Evolutionary conservation across 2,888 invertebrate genomes (phyloP).

Genomic region (Andrena trimmerana): DNA sequence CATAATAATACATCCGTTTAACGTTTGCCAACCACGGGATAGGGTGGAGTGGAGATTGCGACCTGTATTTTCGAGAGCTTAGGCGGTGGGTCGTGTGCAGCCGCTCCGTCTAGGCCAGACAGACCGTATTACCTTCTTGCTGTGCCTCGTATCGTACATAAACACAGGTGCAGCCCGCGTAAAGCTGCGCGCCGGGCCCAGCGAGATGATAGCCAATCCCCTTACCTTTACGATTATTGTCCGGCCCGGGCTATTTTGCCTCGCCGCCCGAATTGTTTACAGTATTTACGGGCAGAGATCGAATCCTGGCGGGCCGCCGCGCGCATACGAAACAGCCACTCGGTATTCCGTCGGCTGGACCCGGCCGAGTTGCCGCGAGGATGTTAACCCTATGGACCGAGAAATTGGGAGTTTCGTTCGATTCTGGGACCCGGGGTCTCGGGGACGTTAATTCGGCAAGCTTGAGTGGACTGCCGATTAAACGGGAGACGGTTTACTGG

Average conservation of each 20-base stretch:
- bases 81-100: constrained; percentile 16
- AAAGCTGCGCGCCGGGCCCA: constrained; percentile 21
- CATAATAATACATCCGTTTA: constrained; percentile 74
- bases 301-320: constrained; percentile 67
- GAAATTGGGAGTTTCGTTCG: constrained; percentile 30
- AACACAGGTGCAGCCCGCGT: constrained; percentile 27
- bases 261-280: constrained; percentile 79
- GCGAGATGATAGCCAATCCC: constrained; percentile 78
- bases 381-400: constrained; percentile 22
- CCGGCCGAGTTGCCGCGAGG: not conserved
- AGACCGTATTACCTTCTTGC: constrained; percentile 50
- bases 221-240: constrained; percentile 82
- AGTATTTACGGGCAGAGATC: constrained; percentile 77
- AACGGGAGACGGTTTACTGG: too few species aligned
- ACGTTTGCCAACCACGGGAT: constrained; percentile 49
- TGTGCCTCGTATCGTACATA: constrained; percentile 37
- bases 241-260: constrained; percentile 61
- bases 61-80: constrained; percentile 74
- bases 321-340: constrained; percentile 45
- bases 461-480: not conserved
- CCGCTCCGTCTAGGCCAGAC: constrained; percentile 29
- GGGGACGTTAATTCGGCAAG: not conserved
- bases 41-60: constrained; percentile 70
- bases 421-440: not conserved
- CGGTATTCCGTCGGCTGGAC: constrained; percentile 22